Base-by-base conservation (phyloP, 2,797 vertebrate genomes). In the Enteromius unitaeniatus region DNA sequence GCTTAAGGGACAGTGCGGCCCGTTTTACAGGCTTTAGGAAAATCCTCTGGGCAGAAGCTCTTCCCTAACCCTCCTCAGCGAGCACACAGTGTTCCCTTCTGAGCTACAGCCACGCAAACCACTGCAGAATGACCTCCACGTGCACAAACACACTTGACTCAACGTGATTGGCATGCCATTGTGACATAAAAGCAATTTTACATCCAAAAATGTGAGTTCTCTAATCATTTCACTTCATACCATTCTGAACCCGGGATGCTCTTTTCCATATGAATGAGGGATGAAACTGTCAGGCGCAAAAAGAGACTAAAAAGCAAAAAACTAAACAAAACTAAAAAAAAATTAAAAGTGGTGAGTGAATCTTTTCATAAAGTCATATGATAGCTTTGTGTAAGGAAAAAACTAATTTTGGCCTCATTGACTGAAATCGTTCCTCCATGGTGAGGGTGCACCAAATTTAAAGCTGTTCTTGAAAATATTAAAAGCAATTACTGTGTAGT, bases 21-120 rank as follows among this genome's bases (percentile, higher is more conserved):
- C 78, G 85, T 89, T 88, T 87, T 88, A 80, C 79, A 86, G 87
- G 86, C 86, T 87, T 86, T 85, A 78, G 65, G 86, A 79, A 89
- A 87, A 91, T 87, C 81, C 86, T 4, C 55, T 82, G 89, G 55
- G 23, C 80, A 86, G 74, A 77, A 86, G 74, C 77, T 69, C 51
- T 75, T 86, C 84, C 45, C 58, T 64, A 86, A 85, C 55, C 87
- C 86, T 88, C 86, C 88, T 81, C 65, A 55, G 79, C 11, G 49
- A 78, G 70, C 65, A 64, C 58, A 67, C 81, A 34, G 72, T 83
- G 83, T 84, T 64, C 72, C 79, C 79, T 77, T 81, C 70, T 76
- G 78, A 34, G 2, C 81, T 47, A 64, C 73, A 84, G 51, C 49
- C 74, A 79, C 67, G 62, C 31, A 83, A 70, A 49, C 55, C 81